Evolutionary conservation across 2,797 vertebrate genomes (phyloP).

Genomic region (Acomys russatus): DNA sequence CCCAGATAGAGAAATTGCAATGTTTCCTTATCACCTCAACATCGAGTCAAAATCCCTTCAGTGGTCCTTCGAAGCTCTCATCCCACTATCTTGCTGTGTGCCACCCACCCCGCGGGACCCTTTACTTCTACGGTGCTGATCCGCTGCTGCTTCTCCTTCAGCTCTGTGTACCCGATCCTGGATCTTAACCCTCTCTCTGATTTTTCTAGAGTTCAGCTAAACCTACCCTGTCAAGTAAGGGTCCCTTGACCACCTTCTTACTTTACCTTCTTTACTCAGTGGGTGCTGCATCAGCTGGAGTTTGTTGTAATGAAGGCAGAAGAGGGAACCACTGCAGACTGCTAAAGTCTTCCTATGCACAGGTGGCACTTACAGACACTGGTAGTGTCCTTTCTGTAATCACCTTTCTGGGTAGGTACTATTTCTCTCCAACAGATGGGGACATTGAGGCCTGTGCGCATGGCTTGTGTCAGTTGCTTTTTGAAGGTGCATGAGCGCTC

Average conservation of each 20-base stretch:
- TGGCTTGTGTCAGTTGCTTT: not conserved
- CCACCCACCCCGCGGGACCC: fast-evolving
- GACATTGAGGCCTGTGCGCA: not conserved
- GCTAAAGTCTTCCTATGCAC: not conserved
- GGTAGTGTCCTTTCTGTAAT: not conserved
- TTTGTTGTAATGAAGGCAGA: not conserved
- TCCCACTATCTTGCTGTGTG: fast-evolving
- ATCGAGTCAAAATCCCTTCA: not conserved
- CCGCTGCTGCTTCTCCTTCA: not conserved
- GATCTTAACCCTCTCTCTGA: not conserved
- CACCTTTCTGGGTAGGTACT: not conserved
- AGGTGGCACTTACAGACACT: not conserved
- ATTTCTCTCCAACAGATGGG: not conserved
- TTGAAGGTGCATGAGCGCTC: not conserved
- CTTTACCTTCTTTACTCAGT: not conserved
- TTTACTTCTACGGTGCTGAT: not conserved
- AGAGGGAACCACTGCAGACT: not conserved
- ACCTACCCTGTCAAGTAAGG: not conserved
- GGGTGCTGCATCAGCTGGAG: fast-evolving
- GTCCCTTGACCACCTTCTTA: not conserved
- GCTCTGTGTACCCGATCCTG: not conserved
- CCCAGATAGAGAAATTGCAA: not conserved
- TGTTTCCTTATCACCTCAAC: not conserved
- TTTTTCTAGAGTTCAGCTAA: not conserved
- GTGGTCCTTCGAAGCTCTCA: not conserved